A percentile compares a stretch with the other conserved stretches of the same genome.
phyloP scores from a whole-genome alignment of 2,888 invertebrate species.

The Ectropis crepuscularia region DNA sequence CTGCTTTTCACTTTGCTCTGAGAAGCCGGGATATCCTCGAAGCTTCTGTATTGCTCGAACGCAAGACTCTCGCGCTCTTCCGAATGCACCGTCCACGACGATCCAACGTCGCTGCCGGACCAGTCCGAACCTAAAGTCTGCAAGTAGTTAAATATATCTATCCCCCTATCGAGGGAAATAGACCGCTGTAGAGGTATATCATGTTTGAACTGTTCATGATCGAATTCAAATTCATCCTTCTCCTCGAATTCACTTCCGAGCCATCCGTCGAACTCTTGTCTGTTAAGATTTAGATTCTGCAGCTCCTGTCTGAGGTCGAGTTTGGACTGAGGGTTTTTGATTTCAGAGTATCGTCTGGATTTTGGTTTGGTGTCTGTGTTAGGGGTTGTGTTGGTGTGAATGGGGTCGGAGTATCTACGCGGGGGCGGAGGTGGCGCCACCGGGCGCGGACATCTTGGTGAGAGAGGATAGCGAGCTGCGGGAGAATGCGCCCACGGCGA shows the following conservation, averaged over 20 bases:
- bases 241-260: slow-evolving; percentile 67
- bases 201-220: slow-evolving; percentile 59
- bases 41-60: slow-evolving; percentile 64
- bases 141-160: slow-evolving; percentile 69
- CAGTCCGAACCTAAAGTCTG: slow-evolving; percentile 64
- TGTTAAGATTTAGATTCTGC: slow-evolving; percentile 62
- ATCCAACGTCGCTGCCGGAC: slow-evolving; percentile 58
- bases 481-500: slow-evolving; percentile 90
- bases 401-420: slow-evolving; percentile 72
- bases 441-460: slow-evolving; percentile 88
- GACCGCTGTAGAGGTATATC: slow-evolving; percentile 70
- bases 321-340: slow-evolving; percentile 53
- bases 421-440: slow-evolving; percentile 70
- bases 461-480: slow-evolving; percentile 92
- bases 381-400: slow-evolving; percentile 37
- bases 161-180: slow-evolving; percentile 71
- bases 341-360: slow-evolving; percentile 56
- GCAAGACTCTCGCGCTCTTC: slow-evolving; percentile 50
- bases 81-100: slow-evolving; percentile 66
- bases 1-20: slow-evolving; percentile 69
- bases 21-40: slow-evolving; percentile 78
- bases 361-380: slow-evolving; percentile 37
- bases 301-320: slow-evolving; percentile 73
- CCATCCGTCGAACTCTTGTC: slow-evolving; percentile 68
- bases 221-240: slow-evolving; percentile 48